Evolutionary conservation across 1,140 invertebrate species (phyloP).

Genomic region (Propsilocerus akamusi): DNA sequence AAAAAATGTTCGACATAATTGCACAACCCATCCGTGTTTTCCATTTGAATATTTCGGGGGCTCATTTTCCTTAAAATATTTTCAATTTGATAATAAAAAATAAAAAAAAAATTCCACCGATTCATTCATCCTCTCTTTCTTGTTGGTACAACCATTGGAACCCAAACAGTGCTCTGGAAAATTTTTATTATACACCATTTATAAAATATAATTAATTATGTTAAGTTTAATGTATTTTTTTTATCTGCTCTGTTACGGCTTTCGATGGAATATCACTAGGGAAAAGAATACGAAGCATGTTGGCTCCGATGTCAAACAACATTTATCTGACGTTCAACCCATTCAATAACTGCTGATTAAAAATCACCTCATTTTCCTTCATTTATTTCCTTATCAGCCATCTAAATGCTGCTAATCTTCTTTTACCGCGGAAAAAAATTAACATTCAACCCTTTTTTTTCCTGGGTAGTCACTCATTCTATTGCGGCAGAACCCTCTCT

Average conservation of each 20-base stretch:
- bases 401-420: not conserved
- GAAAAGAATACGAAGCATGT: not conserved
- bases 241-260: not conserved
- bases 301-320: constrained; percentile 1
- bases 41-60: not conserved
- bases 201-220: not conserved
- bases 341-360: constrained; percentile 1
- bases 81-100: not conserved
- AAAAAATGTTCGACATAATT: not conserved
- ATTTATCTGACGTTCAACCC: not conserved
- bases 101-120: too few relatives aligned
- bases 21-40: not conserved
- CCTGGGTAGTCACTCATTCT: too few relatives aligned
- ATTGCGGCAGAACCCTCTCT: not conserved
- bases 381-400: not conserved
- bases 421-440: not conserved
- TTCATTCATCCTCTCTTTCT: too few relatives aligned
- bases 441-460: not conserved
- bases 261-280: not conserved
- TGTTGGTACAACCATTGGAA: too few relatives aligned
- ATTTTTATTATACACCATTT: constrained; percentile 2
- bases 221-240: not conserved
- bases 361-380: not conserved
- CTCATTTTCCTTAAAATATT: not conserved
- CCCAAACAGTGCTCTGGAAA: too few relatives aligned